A percentile compares a stretch with the other conserved stretches of the same genome.
Conservation (phyloP, 2,797 vertebrate genomes). For the Aeoliscus strigatus region DNA sequence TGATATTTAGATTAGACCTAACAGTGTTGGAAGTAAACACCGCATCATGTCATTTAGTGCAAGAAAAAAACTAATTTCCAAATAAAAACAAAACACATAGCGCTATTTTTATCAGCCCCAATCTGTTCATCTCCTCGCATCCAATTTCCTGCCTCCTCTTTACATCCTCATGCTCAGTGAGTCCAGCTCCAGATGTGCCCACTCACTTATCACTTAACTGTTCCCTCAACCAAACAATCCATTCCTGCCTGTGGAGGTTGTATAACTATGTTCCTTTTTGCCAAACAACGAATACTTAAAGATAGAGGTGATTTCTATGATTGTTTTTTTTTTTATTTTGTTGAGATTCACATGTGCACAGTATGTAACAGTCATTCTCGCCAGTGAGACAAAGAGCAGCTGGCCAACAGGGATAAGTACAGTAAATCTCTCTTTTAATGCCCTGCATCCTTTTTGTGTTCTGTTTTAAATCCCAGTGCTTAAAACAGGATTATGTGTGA, state of each 20-base stretch:
- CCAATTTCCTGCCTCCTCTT: constrained; percentile 16
- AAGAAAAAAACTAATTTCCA: constrained; percentile 3
- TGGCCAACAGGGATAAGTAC: constrained; percentile 21
- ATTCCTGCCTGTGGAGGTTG: constrained; percentile 18
- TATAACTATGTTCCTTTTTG: constrained; percentile 28
- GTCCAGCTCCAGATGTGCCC: constrained; percentile 35
- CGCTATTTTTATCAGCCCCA: constrained; percentile 15
- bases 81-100: constrained; percentile 2
- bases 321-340: background rate
- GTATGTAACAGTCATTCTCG: background rate
- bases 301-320: no score
- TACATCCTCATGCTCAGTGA: constrained; percentile 14
- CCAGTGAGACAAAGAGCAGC: constrained; percentile 17
- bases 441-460: constrained; percentile 16
- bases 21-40: background rate
- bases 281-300: no score
- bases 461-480: constrained; percentile 14
- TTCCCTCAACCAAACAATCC: background rate
- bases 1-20: background rate
- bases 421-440: constrained; percentile 21
- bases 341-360: background rate
- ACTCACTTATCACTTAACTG: constrained; percentile 5
- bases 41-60: background rate
- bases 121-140: constrained; percentile 3
- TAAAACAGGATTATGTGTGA: constrained; percentile 14